phyloP scores from a whole-genome alignment of 2,797 vertebrate species.

The Pseudochirops corinnae region DNA sequence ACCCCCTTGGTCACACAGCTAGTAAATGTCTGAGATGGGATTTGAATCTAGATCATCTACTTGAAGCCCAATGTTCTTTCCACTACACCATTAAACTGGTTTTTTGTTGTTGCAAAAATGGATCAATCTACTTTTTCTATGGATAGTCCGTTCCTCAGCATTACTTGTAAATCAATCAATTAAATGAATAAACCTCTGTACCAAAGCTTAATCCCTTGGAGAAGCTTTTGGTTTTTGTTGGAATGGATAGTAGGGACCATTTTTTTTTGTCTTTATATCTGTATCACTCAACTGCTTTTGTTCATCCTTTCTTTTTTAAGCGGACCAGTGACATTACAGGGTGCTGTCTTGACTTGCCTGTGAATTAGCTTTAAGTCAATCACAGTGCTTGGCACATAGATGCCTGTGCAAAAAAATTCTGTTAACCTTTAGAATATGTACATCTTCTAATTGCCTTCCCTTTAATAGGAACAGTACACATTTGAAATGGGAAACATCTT shows the following conservation, averaged over 20 bases:
- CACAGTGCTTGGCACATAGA: not conserved
- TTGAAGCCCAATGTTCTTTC: not conserved
- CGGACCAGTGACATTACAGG: not conserved
- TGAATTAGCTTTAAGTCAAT: not conserved
- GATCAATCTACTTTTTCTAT: not conserved
- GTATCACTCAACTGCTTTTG: not conserved
- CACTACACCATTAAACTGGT: not conserved
- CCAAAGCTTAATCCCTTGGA: not conserved
- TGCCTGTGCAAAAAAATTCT: not conserved
- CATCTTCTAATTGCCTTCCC: constrained; percentile 20
- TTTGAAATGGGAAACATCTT: constrained; percentile 57
- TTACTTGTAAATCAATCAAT: constrained; percentile 36
- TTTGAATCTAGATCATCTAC: not conserved
- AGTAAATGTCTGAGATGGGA: not conserved
- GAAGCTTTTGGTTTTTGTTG: not conserved
- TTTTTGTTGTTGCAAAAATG: constrained; percentile 34
- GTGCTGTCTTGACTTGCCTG: not conserved
- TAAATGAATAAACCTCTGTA: constrained; percentile 31
- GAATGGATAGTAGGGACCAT: not conserved
- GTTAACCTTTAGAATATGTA: constrained; percentile 43
- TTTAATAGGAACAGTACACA: constrained; percentile 43
- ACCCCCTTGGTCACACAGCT: not conserved
- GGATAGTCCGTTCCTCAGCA: constrained; percentile 21
- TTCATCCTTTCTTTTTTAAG: not conserved
- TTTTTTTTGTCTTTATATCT: not conserved